Conservation (phyloP, 2,888 invertebrate genomes). For the Anthoptus insignis region DNA sequence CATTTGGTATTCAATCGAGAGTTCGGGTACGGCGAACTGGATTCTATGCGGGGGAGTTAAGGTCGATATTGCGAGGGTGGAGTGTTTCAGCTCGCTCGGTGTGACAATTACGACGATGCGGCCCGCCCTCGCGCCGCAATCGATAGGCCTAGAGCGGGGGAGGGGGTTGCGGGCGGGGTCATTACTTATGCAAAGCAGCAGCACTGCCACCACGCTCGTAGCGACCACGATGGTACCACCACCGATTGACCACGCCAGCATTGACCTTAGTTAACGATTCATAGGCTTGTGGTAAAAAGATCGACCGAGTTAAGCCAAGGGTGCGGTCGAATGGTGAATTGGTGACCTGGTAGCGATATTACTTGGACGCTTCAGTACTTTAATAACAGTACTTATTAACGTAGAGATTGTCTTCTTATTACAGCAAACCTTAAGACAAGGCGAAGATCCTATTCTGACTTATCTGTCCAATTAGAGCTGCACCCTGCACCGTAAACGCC, state of each 20-base stretch:
- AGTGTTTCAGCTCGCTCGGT: conserved; percentile 78
- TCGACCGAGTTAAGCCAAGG: background rate
- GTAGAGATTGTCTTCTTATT: too few species aligned
- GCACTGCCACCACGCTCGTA: conserved; percentile 57
- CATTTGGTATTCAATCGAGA: conserved; percentile 79
- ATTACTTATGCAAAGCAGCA: conserved; percentile 86
- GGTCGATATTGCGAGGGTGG: conserved; percentile 75
- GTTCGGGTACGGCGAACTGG: conserved; percentile 57
- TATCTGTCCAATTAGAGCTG: too few species aligned
- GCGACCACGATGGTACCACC: conserved; percentile 29
- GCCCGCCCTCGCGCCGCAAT: conserved; percentile 89
- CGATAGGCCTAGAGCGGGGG: conserved; percentile 90
- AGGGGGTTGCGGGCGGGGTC: conserved; percentile 66
- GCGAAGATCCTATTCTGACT: too few species aligned
- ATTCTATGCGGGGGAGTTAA: conserved; percentile 74
- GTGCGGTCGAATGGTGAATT: background rate
- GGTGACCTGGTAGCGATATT: background rate
- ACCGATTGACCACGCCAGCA: conserved; percentile 38
- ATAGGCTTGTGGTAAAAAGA: conserved; percentile 49
- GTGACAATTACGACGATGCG: conserved; percentile 86
- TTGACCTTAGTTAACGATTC: conserved; percentile 55
- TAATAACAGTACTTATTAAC: too few species aligned
- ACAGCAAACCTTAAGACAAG: too few species aligned
- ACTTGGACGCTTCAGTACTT: too few species aligned
- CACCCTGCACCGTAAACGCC: too few species aligned